Conservation (phyloP, 2,888 invertebrate species). For the Andrena flavipes region DNA sequence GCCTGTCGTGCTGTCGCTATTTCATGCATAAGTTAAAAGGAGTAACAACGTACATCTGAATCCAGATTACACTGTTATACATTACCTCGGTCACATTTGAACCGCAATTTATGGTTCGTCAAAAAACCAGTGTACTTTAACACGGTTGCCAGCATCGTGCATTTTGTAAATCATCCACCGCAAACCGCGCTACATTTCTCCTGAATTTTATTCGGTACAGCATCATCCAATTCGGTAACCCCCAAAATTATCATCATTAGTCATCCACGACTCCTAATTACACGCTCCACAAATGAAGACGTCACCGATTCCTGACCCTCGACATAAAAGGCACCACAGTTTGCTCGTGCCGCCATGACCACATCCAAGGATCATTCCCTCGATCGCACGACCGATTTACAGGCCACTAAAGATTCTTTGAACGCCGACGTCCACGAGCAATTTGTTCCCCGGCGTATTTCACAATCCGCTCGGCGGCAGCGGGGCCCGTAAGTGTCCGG, state of each 20-base stretch:
- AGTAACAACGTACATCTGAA: constrained; percentile 2
- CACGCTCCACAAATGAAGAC: no score
- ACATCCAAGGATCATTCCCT: neutral
- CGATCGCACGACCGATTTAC: constrained; percentile 12
- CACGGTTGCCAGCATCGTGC: no score
- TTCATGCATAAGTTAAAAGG: neutral
- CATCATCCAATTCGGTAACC: no score
- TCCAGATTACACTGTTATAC: constrained; percentile 1
- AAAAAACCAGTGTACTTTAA: no score
- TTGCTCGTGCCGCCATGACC: neutral
- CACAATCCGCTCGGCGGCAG: constrained; percentile 3
- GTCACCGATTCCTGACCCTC: neutral
- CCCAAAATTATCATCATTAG: no score
- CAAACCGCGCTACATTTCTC: no score
- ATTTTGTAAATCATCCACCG: no score
- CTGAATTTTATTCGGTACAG: no score
- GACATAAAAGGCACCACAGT: neutral
- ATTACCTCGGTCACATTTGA: neutral
- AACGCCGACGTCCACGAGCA: constrained; percentile 20
- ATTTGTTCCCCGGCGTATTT: constrained; percentile 36
- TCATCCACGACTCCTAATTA: no score
- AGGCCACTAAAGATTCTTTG: constrained; percentile 21
- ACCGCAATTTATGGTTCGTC: no score
- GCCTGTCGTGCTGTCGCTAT: neutral
- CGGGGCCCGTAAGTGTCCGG: neutral